These are phyloP conservation scores for Bufo bufo DNA, from an alignment of 2,113 vertebrate species.

Conservation along the genomic window DNA sequence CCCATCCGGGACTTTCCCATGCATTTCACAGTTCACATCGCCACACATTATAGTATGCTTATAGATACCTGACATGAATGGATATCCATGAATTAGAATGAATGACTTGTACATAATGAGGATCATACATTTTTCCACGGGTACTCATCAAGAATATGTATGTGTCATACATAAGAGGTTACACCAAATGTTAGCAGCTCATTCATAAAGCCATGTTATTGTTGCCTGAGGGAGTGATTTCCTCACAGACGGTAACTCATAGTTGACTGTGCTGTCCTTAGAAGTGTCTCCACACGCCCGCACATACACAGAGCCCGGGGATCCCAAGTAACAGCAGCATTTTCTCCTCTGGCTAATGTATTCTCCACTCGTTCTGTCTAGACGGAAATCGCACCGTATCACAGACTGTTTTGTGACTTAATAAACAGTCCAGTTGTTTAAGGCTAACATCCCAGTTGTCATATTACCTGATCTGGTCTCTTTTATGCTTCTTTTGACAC, in stretches of 20 bases:
- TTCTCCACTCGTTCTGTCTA: slow-evolving; percentile 79
- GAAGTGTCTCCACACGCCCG: slow-evolving; percentile 27
- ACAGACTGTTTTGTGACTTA: slow-evolving; percentile 74
- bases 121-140: neutral
- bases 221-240: slow-evolving; percentile 15
- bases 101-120: neutral
- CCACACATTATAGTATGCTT: no score
- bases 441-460: slow-evolving; percentile 71
- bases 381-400: slow-evolving; percentile 74
- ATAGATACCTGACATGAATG: neutral
- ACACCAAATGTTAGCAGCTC: neutral
- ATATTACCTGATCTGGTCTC: slow-evolving; percentile 68
- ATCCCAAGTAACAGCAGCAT: slow-evolving; percentile 52
- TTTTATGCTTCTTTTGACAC: slow-evolving; percentile 68
- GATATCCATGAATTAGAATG: neutral
- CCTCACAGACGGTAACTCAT: neutral
- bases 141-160: neutral
- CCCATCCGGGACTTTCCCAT: no score
- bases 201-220: neutral
- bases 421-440: slow-evolving; percentile 71
- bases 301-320: slow-evolving; percentile 59
- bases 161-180: neutral
- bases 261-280: neutral
- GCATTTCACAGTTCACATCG: no score
- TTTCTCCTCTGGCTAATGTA: slow-evolving; percentile 68